Evolutionary conservation across 2,797 vertebrate species (phyloP), one percentile per base, ranked within the genome.

Genomic region (Anableps anableps): DNA sequence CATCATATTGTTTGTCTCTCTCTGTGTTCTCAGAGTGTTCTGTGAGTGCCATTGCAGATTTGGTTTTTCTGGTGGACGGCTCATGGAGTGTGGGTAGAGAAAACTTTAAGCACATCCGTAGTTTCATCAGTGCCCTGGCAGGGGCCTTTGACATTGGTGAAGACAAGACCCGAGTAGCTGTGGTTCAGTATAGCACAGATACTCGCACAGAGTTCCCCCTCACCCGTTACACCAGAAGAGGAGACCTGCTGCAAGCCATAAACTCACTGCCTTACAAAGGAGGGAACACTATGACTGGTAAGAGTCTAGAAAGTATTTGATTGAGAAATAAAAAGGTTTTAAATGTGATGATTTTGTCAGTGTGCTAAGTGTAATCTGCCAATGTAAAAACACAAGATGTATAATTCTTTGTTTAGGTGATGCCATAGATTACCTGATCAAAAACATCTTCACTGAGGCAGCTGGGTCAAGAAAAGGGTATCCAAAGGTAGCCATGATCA

Each of bases 251-350:
- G 79, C 94, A 96, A 77, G 98, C 98, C 85, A 98, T 99, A 92
- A 98, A 95, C 94, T 95, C 94, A 81, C 96, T 99, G 86, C 99
- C 99, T 0, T 99, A 99, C 94, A 99, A 99, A 95, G 99, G 99
- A 73, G 99, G 99, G 72, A 99, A 99, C 90, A 99, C 98, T 29
- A 99, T 99, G 99, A 99, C 99, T 94, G 99, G 99, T 99, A 95
- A 79, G 84, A 19, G 58, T 26, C 31, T 84, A 5, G 48, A 70
- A 51, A 74, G 26, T 34, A 66, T 26, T 62, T 80, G 38, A 0
- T 16, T 36, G 6, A 53, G 8, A 66, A 4, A 62, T 36, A 34
- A 43, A 60, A 43, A 7, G 11, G 10, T n/a, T 45, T 45, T n/a
- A 47, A 45, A 45, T 5, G 26, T 29, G n/a, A 29, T 17, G 43